Base-by-base conservation (phyloP, 2,797 vertebrate genomes). In the Australoheros facetus region DNA sequence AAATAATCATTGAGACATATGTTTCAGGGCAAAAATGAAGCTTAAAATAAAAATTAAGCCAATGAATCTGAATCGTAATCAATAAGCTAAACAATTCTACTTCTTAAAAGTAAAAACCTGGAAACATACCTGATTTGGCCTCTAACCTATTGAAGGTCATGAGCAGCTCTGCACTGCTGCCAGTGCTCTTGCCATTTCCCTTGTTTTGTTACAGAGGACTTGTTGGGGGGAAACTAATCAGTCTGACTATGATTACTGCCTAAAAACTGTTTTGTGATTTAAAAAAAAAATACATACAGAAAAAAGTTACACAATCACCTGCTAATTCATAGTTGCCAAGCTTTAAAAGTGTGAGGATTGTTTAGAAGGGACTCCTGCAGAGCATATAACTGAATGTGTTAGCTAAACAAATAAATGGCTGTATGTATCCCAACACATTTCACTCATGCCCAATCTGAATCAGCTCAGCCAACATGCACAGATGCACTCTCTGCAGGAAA, bases 401-500 rank as follows among this genome's bases (percentile, higher is more conserved):
- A 75, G 74, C 66, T 57, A 19, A 74, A 86, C 77, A 78, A 79
- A 85, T 71, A 14, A 71, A 71, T 77, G 26, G 3, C 70, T 69
- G 26, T 12, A 28, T 80, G 56, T 75, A 59, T 57, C 23, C 57
- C 13, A 12, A 56, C 37, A 48, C 4, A 58, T 73, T 66, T 28
- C 23, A 21, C 55, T 62, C 69, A 5, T 58, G 37, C 64, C 54
- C 30, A 48, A 2, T 81, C 56, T 62, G 62, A 71, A 21, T 75
- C 57, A 70, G 23, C 53, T 48, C 4, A 58, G 56, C 80, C 39
- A 54, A 53, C 72, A 73, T 34, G 73, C 85, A 69, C 83, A 79
- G 79, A 85, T 79, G 73, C 34, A 42, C 53, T 28, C 77, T 79
- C 81, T 1, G 37, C 79, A 72, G 81, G 81, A 78, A 72, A 48